Conservation (phyloP, 2,797 vertebrate genomes). For the Emys orbicularis region DNA sequence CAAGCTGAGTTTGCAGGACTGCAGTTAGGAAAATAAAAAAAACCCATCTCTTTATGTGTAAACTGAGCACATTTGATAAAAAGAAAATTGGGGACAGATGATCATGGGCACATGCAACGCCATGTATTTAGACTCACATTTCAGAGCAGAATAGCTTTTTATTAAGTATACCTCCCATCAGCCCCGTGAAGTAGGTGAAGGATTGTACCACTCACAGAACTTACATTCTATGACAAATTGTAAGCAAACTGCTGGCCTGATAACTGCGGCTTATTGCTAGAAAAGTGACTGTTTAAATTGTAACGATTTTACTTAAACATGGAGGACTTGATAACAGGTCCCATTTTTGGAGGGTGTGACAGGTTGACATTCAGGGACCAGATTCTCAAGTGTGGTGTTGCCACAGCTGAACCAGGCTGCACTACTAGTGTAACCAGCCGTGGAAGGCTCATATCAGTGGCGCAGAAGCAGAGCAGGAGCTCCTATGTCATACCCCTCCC, state of each 20-base stretch:
- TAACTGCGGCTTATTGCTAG: neutral
- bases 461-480: neutral
- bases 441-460: neutral
- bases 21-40: neutral
- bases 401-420: neutral
- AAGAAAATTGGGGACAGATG: neutral
- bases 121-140: constrained; percentile 7
- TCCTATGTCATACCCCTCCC: neutral
- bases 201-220: fast-evolving
- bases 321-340: neutral
- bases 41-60: neutral
- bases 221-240: neutral
- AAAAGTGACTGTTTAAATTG: neutral
- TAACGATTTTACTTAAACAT: neutral
- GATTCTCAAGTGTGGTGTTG: neutral
- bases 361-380: neutral
- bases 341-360: neutral
- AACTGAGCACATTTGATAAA: neutral
- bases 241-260: fast-evolving
- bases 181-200: neutral
- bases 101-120: fast-evolving
- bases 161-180: neutral
- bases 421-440: fast-evolving
- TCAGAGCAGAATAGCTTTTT: neutral
- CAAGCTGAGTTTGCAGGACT: neutral